Base-by-base conservation (phyloP, 2,888 invertebrate genomes). In the Synergus itoensis region DNA sequence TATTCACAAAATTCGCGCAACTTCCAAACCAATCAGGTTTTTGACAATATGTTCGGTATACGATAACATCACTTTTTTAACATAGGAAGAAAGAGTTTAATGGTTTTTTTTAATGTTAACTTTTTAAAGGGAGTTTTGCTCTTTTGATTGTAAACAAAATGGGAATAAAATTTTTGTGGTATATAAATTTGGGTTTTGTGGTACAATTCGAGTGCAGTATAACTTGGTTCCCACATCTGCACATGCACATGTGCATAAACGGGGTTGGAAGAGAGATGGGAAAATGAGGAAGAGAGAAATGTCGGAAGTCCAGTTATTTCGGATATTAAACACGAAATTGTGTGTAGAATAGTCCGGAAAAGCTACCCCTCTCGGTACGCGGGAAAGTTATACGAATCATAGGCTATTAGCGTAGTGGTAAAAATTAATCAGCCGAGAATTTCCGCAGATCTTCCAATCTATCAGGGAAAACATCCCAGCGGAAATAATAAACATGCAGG, bases 281-380 rank as follows among this genome's bases (percentile, higher is more conserved):
- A 73, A 73, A 82, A 84, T 77, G 76, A 60, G 75, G 60, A 79
- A 75, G 73, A 81, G 82, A 78, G 83, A 77, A 81, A 80, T 78
- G 78, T 76, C 82, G 88, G 85, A 89, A 88, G 88, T 87, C 87
- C 87, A 86, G 88, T 89, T 89, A 89, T 89, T 88, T 88, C 87
- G 89, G 87, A 87, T 86, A 88, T 88, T 89, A 86, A 88, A 88
- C 87, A 87, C 86, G 88, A 88, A 89, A 89, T 89, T 88, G 88
- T 86, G 86, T 86, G 86, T 87, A 86, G 87, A 85, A 87, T 87
- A 84, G 86, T 85, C 84, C 86, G 86, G 86, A 86, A 86, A 87
- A 85, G 86, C 87, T 85, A 84, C 82, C 80, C 84, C 84, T 82
- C 83, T 80, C 82, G 81, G 80, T 82, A 83, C 83, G 81, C 84